A percentile compares a stretch with the other conserved stretches of the same genome.
Conservation (phyloP, 2,113 vertebrate species). For the Daboia siamensis region DNA sequence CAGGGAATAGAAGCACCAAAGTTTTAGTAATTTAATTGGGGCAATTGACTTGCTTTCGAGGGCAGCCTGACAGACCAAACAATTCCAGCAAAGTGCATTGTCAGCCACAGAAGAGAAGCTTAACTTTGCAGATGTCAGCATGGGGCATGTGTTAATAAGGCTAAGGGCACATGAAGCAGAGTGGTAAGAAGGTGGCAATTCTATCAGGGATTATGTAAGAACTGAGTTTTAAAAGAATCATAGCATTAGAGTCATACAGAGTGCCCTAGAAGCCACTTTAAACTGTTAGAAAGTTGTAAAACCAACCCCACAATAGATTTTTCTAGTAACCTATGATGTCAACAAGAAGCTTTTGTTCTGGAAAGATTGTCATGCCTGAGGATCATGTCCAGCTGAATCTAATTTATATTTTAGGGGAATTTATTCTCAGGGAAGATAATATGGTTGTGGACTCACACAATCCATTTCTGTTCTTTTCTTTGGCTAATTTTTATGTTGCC, state of each 20-base stretch:
- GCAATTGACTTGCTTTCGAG: not conserved
- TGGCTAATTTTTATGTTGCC: not conserved
- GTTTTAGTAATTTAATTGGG: not conserved
- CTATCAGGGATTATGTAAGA: not conserved
- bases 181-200: not conserved
- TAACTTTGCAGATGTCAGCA: not conserved
- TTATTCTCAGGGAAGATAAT: not conserved
- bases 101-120: not conserved
- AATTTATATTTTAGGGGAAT: not conserved
- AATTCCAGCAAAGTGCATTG: not conserved
- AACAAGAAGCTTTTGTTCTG: not conserved
- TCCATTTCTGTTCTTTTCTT: not conserved
- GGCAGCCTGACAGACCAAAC: not conserved
- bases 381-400: not conserved
- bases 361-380: not conserved
- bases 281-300: not conserved
- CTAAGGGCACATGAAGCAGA: not conserved
- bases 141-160: not conserved
- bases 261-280: not conserved
- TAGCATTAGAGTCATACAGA: not conserved
- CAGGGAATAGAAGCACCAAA: not conserved
- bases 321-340: not conserved
- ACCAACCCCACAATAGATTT: not conserved
- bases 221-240: not conserved
- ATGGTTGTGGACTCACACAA: not conserved